Conservation (phyloP, 2,797 vertebrate genomes). For the Perdix hodgsoniae region DNA sequence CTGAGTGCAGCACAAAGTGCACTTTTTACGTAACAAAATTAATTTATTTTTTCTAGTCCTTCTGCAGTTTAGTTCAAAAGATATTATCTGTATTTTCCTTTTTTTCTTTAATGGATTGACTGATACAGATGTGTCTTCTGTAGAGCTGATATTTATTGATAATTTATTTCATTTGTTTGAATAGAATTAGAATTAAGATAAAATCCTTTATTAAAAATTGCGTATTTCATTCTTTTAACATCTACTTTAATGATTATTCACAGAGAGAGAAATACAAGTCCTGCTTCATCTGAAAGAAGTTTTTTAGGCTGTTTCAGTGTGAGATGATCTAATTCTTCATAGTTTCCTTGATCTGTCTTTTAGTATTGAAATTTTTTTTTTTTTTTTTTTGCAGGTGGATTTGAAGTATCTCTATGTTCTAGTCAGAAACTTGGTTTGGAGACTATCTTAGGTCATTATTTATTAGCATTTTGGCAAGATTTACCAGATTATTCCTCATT, state of each 20-base stretch:
- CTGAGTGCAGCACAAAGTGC: neutral
- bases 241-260: neutral
- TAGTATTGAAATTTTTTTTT: constrained; percentile 3
- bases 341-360: neutral
- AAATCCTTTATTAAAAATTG: neutral
- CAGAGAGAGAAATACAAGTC: neutral
- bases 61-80: neutral
- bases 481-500: constrained; percentile 28
- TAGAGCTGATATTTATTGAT: neutral
- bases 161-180: neutral
- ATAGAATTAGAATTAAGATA: neutral
- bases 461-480: constrained; percentile 37
- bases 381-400: constrained; percentile 29
- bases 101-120: neutral
- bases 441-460: constrained; percentile 25
- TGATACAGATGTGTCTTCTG: neutral
- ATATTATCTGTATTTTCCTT: neutral
- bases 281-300: neutral
- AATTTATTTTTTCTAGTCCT: neutral
- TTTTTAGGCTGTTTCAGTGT: neutral
- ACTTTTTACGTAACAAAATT: neutral
- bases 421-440: constrained; percentile 45
- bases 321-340: neutral
- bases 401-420: constrained; percentile 42
- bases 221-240: neutral